phyloP scores from a whole-genome alignment of 1,140 invertebrate genomes.

The Achatina immaculata region DNA sequence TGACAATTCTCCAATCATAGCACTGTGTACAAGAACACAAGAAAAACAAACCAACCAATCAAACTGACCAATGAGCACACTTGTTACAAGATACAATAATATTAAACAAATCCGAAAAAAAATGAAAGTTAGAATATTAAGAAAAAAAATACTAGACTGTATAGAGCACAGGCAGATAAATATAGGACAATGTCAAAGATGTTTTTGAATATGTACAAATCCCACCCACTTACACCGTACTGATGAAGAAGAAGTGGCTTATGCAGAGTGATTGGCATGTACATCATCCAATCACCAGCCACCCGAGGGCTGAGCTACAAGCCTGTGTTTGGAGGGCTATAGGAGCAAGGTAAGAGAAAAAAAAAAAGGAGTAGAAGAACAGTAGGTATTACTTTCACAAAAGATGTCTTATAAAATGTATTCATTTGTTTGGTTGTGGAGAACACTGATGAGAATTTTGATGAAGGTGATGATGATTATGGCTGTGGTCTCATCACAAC shows the following conservation, averaged over 20 bases:
- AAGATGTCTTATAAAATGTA: neutral
- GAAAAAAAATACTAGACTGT: conserved; percentile 25
- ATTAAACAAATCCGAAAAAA: neutral
- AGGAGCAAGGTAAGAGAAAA: conserved; percentile 2
- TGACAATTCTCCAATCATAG: conserved; percentile 33
- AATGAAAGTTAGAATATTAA: neutral
- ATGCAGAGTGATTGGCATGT: conserved; percentile 27
- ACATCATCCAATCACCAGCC: conserved; percentile 28
- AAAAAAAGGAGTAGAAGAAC: conserved; percentile 3
- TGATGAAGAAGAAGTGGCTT: conserved; percentile 18
- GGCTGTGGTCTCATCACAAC: neutral
- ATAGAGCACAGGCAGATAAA: conserved; percentile 36
- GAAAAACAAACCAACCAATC: conserved; percentile 29
- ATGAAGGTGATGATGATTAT: neutral
- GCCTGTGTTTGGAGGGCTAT: conserved; percentile 11
- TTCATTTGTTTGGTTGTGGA: neutral
- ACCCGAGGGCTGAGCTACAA: conserved; percentile 19
- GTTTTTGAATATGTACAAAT: conserved; percentile 19
- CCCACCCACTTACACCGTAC: conserved; percentile 33
- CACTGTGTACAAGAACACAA: conserved; percentile 27
- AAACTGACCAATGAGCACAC: conserved; percentile 32
- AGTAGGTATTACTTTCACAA: conserved; percentile 10
- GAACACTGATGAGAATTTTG: neutral
- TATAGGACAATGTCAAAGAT: conserved; percentile 35
- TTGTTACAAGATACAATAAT: conserved; percentile 35